Percentiles rank a stretch among this genome's conserved stretches.
Evolutionary conservation across 2,888 invertebrate genomes (phyloP).

Genomic region (Lingula anatina): DNA sequence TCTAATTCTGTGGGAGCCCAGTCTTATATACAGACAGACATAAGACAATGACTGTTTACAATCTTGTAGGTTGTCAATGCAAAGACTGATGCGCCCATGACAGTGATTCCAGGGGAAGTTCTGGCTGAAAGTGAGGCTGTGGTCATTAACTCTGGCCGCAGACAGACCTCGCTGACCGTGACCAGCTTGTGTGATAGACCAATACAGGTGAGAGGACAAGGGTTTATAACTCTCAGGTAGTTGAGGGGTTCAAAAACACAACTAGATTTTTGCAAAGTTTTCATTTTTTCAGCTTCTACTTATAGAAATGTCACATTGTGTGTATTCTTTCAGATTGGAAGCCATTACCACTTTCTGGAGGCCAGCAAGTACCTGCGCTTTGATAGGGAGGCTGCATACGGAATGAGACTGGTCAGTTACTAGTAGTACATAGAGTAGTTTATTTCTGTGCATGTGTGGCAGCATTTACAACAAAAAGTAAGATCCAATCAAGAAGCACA

Average conservation of each 20-base stretch:
- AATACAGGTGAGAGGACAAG: constrained; percentile 27
- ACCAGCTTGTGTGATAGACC: constrained; percentile 42
- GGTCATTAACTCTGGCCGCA: constrained; percentile 30
- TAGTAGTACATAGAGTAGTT: too few relatives aligned
- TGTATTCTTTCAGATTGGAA: constrained; percentile 30
- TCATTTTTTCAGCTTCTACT: not conserved
- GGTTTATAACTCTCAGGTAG: not conserved
- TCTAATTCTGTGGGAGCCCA: too few relatives aligned
- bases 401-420: constrained; percentile 40
- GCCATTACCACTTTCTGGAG: constrained; percentile 47
- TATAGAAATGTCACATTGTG: not conserved
- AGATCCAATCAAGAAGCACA: too few relatives aligned
- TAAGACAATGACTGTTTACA: too few relatives aligned
- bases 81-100: constrained; percentile 15
- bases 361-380: constrained; percentile 41
- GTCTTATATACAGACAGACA: too few relatives aligned
- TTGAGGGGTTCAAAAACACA: not conserved
- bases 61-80: too few relatives aligned
- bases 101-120: constrained; percentile 27
- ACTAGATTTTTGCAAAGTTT: not conserved
- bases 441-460: too few relatives aligned
- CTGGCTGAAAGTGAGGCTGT: constrained; percentile 15
- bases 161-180: constrained; percentile 24
- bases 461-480: too few relatives aligned
- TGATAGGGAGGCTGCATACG: constrained; percentile 40